These are phyloP conservation scores for Macrophya alboannulata DNA, from an alignment of 2,888 invertebrate species.

Conservation along the genomic window DNA sequence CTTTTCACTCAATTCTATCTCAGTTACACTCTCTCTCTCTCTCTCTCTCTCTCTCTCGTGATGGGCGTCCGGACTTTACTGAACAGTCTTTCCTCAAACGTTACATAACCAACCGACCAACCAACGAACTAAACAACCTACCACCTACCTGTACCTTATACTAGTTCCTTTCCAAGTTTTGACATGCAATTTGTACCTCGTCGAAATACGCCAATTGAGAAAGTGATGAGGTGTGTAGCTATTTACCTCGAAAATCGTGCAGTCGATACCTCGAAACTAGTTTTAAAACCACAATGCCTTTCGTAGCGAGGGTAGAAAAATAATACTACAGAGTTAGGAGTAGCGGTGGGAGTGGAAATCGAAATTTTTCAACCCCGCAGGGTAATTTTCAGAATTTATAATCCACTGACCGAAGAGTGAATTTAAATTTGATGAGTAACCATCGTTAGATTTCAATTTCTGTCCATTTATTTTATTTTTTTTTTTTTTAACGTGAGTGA, in stretches of 20 bases:
- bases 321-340: background rate
- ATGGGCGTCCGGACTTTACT: background rate
- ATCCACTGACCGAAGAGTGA: background rate
- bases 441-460: background rate
- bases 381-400: background rate
- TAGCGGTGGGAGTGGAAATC: background rate
- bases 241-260: background rate
- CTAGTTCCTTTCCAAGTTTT: background rate
- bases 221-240: conserved; percentile 16
- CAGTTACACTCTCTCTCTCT: background rate
- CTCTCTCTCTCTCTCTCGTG: background rate
- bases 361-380: background rate
- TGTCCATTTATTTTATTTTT: background rate
- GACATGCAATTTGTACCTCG: conserved; percentile 5
- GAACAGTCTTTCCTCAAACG: background rate
- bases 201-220: conserved; percentile 25
- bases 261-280: background rate
- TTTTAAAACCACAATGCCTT: background rate
- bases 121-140: background rate
- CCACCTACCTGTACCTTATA: no score
- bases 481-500: background rate
- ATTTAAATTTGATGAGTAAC: conserved; percentile 18
- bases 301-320: background rate
- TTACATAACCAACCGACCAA: background rate
- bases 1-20: conserved; percentile 29